Evolutionary conservation across 2,888 invertebrate species (phyloP).

Genomic region (Eretmocerus hayati): DNA sequence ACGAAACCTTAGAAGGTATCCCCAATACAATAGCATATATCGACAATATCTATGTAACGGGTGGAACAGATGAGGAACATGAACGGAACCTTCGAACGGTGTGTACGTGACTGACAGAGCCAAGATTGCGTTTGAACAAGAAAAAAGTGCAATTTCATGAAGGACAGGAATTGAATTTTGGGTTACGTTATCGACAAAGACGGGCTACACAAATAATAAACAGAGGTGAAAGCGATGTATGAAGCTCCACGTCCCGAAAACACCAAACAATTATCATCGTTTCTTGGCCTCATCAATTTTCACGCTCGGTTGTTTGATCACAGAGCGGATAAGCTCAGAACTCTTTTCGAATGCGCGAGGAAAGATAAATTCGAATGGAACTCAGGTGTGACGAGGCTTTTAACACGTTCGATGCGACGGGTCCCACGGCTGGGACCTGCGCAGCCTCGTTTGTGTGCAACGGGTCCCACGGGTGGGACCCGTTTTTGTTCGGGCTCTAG

Average conservation of each 20-base stretch:
- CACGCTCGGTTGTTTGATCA: constrained; percentile 11
- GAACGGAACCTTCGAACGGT: constrained; percentile 18
- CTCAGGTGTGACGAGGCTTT: no score
- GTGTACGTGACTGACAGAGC: constrained; percentile 22
- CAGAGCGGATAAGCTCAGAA: constrained; percentile 5
- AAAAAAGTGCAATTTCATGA: constrained; percentile 27
- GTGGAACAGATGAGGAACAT: constrained; percentile 18
- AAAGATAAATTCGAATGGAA: no score
- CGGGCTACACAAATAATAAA: constrained; percentile 25
- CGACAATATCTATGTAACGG: constrained; percentile 27
- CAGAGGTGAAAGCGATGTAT: constrained; percentile 25
- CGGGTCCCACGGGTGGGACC: no score
- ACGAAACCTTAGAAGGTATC: constrained; percentile 26
- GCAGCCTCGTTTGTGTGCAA: no score
- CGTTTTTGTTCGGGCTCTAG: no score
- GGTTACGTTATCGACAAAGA: constrained; percentile 25
- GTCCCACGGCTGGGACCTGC: no score
- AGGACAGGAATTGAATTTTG: constrained; percentile 25
- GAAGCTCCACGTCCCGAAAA: constrained; percentile 24
- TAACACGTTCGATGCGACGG: no score
- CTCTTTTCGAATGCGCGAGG: no score
- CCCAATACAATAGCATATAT: constrained; percentile 22
- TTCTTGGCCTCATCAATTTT: constrained; percentile 12
- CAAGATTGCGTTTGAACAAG: constrained; percentile 22
- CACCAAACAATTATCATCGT: constrained; percentile 13